Evolutionary conservation across 2,113 vertebrate species (phyloP), one percentile per base, ranked within the genome.

Genomic region (Sula dactylatra): DNA sequence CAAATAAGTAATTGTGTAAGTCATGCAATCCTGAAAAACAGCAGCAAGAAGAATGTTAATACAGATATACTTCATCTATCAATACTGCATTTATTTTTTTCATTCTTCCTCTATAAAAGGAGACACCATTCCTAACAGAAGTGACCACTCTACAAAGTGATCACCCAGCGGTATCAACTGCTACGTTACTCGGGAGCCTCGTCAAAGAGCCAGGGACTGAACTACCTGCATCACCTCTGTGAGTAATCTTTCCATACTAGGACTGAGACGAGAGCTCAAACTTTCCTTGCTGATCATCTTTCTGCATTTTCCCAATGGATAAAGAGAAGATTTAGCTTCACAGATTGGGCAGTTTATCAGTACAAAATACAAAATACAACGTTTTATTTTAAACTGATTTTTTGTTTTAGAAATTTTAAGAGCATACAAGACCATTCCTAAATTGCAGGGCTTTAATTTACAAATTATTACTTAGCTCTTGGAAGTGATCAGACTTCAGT

Each of bases 11-110:
- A 26, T 26, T 40, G 49, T 34, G 45, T 81, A 69, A 34, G 91
- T 71, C 83, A 94, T 96, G 71, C 95, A 92, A 88, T 7, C 97
- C 98, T 98, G 82, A 42, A 93, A 93, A 77, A 94, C 45, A 97
- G 58, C 79, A 88, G 34, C 40, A 86, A 64, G 56, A 16, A 66
- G 14, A 20, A 22, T 4, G 22, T 76, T 29, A 59, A 29, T 2
- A 5, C 2, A 16, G 40, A 52, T 25, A 29, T 1, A 10, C 3
- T 7, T 4, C 13, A 21, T 7, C 42, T 13, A 21, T 7, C 42
- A 42, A 4, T 59, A 40, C 4, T 2, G 1, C 16, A 19, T 25
- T 10, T 9, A 3, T 8, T 3, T 71, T 10, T 15, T 27, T 44
- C 32, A 31, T 7, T 34, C 47, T 44, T 24, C 20, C 34, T 11